These are phyloP conservation scores for Micropoecilia bifurca DNA, from an alignment of 2,797 vertebrate species.

Conservation along the genomic window DNA sequence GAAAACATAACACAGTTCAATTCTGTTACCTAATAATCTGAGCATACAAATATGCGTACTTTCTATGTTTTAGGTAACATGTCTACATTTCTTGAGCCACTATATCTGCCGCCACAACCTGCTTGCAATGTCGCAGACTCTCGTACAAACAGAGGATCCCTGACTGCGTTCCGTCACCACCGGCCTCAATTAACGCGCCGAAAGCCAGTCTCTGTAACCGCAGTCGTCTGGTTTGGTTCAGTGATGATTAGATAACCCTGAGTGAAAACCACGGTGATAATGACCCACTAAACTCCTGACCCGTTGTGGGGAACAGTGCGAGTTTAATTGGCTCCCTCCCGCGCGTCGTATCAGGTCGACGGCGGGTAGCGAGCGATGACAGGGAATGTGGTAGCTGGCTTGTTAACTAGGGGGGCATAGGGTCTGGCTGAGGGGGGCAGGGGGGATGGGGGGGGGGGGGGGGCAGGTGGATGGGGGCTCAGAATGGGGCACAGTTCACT, in stretches of 20 bases:
- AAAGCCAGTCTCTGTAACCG: slow-evolving; percentile 10
- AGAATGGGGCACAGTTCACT: slow-evolving; percentile 74
- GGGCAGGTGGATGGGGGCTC: slow-evolving; percentile 34
- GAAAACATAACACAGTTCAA: too few relatives aligned
- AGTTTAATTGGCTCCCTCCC: slow-evolving; percentile 79
- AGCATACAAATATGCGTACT: too few relatives aligned
- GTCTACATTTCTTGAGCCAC: too few relatives aligned
- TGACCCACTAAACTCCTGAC: slow-evolving; percentile 86
- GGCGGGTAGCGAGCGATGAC: slow-evolving; percentile 76
- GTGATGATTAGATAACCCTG: slow-evolving; percentile 68
- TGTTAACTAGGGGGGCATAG: slow-evolving; percentile 72
- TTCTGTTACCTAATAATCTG: too few relatives aligned
- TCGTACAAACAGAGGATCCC: neutral
- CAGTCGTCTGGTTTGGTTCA: slow-evolving; percentile 40
- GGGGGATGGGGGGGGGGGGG: slow-evolving; percentile 43
- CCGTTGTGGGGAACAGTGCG: slow-evolving; percentile 72
- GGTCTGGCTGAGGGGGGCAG: slow-evolving; percentile 48
- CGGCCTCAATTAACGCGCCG: neutral
- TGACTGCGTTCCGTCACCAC: neutral
- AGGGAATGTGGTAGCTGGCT: slow-evolving; percentile 76
- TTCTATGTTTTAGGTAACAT: too few relatives aligned
- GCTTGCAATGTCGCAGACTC: too few relatives aligned
- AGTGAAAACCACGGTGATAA: slow-evolving; percentile 53
- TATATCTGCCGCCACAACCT: too few relatives aligned
- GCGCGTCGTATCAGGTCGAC: slow-evolving; percentile 65